Evolutionary conservation across 2,888 invertebrate genomes (phyloP).

Genomic region (Margaritifera margaritifera): DNA sequence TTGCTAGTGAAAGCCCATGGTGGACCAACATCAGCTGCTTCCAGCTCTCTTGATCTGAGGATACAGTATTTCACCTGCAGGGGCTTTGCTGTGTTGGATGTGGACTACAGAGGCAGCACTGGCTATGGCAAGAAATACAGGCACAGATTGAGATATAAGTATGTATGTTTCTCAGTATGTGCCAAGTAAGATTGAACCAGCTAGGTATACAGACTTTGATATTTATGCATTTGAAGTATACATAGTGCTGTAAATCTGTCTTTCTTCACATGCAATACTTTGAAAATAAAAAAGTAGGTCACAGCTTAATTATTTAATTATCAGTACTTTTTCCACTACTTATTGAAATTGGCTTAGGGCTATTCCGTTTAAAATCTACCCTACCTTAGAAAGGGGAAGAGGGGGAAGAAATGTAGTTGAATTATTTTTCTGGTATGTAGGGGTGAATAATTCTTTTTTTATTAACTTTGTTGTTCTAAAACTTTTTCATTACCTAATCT

Average conservation of each 20-base stretch:
- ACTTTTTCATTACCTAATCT: too few species aligned
- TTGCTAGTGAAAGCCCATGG: constrained; percentile 73
- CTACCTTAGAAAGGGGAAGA: too few species aligned
- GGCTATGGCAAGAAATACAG: constrained; percentile 72
- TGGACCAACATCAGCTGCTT: constrained; percentile 71
- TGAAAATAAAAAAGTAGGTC: neutral
- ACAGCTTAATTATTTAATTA: too few species aligned
- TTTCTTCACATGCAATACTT: neutral
- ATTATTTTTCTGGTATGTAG: too few species aligned
- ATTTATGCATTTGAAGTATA: neutral
- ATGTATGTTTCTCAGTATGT: constrained; percentile 19
- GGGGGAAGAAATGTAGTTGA: too few species aligned
- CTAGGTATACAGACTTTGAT: neutral
- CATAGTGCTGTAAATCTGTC: neutral
- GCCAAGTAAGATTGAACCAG: neutral
- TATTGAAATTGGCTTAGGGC: too few species aligned
- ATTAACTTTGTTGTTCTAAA: too few species aligned
- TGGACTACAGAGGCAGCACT: constrained; percentile 74
- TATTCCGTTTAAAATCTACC: too few species aligned
- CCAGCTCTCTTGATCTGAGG: constrained; percentile 63
- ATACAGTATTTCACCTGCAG: constrained; percentile 72
- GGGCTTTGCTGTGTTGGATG: constrained; percentile 74
- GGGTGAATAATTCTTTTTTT: too few species aligned
- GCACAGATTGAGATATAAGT: constrained; percentile 63
- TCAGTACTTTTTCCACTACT: too few species aligned